These are phyloP conservation scores for Chionis minor DNA, from an alignment of 2,113 vertebrate species.

Conservation along the genomic window DNA sequence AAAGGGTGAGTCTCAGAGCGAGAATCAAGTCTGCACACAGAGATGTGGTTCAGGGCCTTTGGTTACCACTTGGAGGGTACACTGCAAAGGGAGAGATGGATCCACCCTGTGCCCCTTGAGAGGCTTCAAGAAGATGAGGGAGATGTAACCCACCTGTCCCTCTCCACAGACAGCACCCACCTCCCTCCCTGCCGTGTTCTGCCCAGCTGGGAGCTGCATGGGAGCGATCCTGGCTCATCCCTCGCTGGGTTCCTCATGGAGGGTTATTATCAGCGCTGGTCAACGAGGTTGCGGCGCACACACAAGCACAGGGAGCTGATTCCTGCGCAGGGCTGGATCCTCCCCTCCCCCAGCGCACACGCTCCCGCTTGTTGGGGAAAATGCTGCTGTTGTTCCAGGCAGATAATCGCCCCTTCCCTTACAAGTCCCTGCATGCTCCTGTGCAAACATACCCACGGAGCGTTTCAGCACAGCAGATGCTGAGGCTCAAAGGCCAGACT, in stretches of 20 bases:
- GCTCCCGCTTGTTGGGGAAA: constrained; percentile 32
- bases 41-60: neutral
- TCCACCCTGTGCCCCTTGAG: neutral
- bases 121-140: neutral
- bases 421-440: constrained; percentile 45
- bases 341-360: constrained; percentile 25
- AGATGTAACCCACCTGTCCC: neutral
- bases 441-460: neutral
- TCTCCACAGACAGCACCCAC: neutral
- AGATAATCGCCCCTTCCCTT: constrained; percentile 55
- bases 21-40: neutral
- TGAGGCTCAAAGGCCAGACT: neutral
- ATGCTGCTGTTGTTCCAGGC: constrained; percentile 19
- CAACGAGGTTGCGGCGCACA: neutral
- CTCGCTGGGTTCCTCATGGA: neutral
- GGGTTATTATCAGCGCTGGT: neutral
- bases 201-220: neutral
- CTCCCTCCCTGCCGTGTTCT: rapidly evolving
- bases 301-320: neutral
- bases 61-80: neutral
- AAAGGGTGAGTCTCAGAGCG: neutral
- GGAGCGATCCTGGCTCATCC: neutral
- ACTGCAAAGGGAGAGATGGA: neutral
- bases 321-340: neutral
- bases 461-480: neutral